phyloP scores from a whole-genome alignment of 2,113 vertebrate genomes.

The Seriola rivoliana region DNA sequence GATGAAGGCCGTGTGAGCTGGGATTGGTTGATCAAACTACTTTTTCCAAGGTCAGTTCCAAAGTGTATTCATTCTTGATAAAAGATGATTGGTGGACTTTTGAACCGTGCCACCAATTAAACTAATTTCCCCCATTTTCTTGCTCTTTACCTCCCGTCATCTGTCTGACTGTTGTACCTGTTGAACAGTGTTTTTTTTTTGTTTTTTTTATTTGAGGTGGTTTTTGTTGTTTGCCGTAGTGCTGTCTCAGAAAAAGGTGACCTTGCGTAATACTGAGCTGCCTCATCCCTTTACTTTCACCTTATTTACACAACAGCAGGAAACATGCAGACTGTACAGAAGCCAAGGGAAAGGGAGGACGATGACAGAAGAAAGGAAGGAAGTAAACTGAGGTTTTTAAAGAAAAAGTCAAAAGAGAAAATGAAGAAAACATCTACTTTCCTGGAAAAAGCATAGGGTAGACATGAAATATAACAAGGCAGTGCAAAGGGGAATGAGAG shows the following conservation, averaged over 20 bases:
- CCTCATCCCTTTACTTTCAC: conserved; percentile 65
- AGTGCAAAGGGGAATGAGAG: not conserved
- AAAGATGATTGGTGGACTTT: not conserved
- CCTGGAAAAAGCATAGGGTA: conserved; percentile 1
- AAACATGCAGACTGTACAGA: conserved; percentile 27
- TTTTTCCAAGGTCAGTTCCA: not conserved
- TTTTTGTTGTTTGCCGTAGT: conserved; percentile 22
- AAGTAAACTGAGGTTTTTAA: not conserved
- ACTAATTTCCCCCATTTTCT: not conserved
- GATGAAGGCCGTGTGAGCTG: not conserved
- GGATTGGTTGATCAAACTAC: not conserved
- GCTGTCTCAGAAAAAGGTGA: conserved; percentile 62
- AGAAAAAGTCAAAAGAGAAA: conserved; percentile 18
- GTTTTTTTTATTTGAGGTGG: conserved; percentile 17
- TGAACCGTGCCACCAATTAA: not conserved
- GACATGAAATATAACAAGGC: not conserved
- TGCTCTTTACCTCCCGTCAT: not conserved
- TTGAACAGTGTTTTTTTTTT: not conserved
- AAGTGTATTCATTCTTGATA: not conserved
- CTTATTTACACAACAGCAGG: conserved; percentile 67
- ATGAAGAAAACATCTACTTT: not conserved
- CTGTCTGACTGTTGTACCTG: not conserved
- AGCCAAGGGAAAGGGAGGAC: conserved; percentile 32
- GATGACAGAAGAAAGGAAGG: not conserved
- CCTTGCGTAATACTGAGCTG: conserved; percentile 63